Conservation (phyloP, 2,888 invertebrate genomes). For the Agelastica alni region DNA sequence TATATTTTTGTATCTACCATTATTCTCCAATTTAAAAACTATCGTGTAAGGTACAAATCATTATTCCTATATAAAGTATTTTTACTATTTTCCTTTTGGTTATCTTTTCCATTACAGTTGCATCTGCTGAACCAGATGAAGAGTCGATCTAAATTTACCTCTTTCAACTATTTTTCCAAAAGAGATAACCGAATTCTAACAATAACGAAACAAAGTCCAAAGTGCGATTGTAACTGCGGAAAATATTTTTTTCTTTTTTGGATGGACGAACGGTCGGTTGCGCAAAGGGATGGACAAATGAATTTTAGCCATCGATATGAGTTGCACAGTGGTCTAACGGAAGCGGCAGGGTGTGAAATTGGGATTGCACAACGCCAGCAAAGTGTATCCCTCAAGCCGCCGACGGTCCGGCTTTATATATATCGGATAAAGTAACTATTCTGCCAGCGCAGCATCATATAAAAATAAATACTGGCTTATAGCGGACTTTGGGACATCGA, state of each 20-base stretch:
- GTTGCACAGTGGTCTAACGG: constrained; percentile 49
- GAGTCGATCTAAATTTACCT: neutral
- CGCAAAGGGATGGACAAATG: constrained; percentile 48
- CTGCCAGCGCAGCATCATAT: constrained; percentile 49
- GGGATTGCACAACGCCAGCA: constrained; percentile 52
- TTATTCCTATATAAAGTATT: too few relatives aligned
- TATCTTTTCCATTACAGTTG: too few relatives aligned
- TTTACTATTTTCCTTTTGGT: too few relatives aligned
- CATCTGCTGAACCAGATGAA: neutral
- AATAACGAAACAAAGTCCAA: constrained; percentile 10
- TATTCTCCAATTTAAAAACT: too few relatives aligned
- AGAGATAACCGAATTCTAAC: neutral
- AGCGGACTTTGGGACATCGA: constrained; percentile 45
- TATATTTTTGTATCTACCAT: too few relatives aligned
- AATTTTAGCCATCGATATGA: constrained; percentile 55
- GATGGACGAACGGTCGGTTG: constrained; percentile 35
- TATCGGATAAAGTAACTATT: constrained; percentile 48
- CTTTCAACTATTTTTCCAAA: constrained; percentile 7
- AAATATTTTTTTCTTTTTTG: constrained; percentile 33
- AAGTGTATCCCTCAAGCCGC: constrained; percentile 44
- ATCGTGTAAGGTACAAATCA: too few relatives aligned
- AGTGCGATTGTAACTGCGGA: constrained; percentile 21
- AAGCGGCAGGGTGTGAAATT: constrained; percentile 53
- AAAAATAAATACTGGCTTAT: constrained; percentile 53
- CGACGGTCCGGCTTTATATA: constrained; percentile 31